Evolutionary conservation across 2,113 vertebrate genomes (phyloP).

Genomic region (Aythya baeri): DNA sequence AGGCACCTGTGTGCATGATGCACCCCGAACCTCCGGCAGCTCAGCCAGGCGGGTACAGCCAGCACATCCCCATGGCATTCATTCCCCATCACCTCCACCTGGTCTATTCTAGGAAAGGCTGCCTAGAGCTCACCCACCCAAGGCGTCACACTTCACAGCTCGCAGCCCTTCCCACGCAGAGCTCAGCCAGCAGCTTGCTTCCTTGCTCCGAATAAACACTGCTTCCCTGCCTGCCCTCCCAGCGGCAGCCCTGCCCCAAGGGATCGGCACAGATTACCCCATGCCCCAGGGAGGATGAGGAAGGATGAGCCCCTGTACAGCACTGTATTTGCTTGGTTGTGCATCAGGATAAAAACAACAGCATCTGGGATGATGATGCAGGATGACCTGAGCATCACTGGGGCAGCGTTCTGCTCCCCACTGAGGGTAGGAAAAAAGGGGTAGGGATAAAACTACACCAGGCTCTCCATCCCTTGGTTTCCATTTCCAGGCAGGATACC

Average conservation of each 20-base stretch:
- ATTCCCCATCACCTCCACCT: background rate
- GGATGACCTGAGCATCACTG: background rate
- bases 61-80: background rate
- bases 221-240: background rate
- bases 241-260: background rate
- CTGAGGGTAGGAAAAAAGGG: background rate
- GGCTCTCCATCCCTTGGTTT: background rate
- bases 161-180: background rate
- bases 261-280: background rate
- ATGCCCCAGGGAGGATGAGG: background rate
- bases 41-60: fast-evolving
- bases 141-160: background rate
- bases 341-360: background rate
- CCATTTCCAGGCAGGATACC: background rate
- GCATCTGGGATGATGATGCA: background rate
- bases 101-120: slow-evolving; percentile 22
- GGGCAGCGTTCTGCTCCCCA: background rate
- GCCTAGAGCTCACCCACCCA: background rate
- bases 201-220: background rate
- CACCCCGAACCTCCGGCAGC: background rate
- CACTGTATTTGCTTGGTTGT: background rate
- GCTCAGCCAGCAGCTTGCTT: background rate
- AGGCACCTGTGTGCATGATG: fast-evolving
- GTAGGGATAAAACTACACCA: background rate
- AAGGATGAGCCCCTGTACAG: background rate